phyloP scores from a whole-genome alignment of 2,888 invertebrate species.

The Diabrotica balteata region DNA sequence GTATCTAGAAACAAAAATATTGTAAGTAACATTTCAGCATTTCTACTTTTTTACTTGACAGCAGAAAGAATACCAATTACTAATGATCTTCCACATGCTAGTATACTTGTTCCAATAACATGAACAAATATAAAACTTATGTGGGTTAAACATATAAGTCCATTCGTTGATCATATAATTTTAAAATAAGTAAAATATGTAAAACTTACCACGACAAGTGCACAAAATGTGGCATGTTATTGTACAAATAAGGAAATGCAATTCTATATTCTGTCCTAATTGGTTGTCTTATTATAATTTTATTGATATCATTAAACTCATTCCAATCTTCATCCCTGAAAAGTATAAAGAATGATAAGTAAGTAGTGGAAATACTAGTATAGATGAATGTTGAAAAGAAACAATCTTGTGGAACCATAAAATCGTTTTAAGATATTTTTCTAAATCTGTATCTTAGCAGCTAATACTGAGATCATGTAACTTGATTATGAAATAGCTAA shows the following conservation, averaged over 20 bases:
- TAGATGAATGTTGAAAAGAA: too few relatives aligned
- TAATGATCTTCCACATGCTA: conserved; percentile 66
- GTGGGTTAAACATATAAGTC: conserved; percentile 22
- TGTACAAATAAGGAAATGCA: conserved; percentile 98
- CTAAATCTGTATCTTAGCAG: too few relatives aligned
- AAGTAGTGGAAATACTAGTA: not conserved
- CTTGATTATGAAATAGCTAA: too few relatives aligned
- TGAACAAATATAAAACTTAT: conserved; percentile 35
- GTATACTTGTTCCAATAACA: conserved; percentile 57
- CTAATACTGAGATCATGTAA: too few relatives aligned
- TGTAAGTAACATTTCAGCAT: conserved; percentile 68
- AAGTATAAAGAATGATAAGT: conserved; percentile 35
- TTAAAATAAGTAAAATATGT: not conserved
- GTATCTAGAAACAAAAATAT: not conserved
- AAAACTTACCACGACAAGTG: conserved; percentile 93
- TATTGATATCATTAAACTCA: conserved; percentile 99
- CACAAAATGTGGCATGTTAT: conserved; percentile 98
- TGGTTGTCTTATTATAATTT: conserved; percentile 98
- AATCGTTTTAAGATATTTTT: too few relatives aligned
- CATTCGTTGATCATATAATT: not conserved
- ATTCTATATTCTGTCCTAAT: conserved; percentile 99
- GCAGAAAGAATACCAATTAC: conserved; percentile 65
- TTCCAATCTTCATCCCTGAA: conserved; percentile 99
- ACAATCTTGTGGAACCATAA: too few relatives aligned
- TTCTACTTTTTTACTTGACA: conserved; percentile 60